phyloP scores from a whole-genome alignment of 2,797 vertebrate genomes.

The Scomberomorus guttatus region DNA sequence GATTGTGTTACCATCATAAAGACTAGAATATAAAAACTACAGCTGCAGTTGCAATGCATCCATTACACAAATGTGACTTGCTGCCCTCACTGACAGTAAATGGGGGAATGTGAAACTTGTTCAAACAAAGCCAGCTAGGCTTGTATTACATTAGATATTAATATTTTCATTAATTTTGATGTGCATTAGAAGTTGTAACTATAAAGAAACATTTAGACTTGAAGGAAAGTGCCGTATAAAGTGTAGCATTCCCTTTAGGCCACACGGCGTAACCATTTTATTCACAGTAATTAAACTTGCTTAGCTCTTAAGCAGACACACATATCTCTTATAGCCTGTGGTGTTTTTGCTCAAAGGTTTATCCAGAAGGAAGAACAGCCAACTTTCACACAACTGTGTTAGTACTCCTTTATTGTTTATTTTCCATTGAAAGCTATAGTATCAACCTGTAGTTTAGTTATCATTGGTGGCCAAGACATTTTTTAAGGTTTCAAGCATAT shows the following conservation, averaged over 20 bases:
- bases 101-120: constrained; percentile 10
- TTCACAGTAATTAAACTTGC: constrained; percentile 79
- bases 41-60: constrained; percentile 6
- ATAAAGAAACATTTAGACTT: constrained; percentile 68
- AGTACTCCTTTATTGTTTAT: constrained; percentile 41
- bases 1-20: constrained; percentile 52
- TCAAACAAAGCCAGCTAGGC: constrained; percentile 31
- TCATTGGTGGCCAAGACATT: neutral
- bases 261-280: constrained; percentile 71
- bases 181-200: constrained; percentile 60
- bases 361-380: constrained; percentile 69
- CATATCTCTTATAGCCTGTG: constrained; percentile 71
- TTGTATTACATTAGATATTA: constrained; percentile 36
- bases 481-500: constrained; percentile 17
- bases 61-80: constrained; percentile 9
- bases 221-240: constrained; percentile 37
- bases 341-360: constrained; percentile 74
- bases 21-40: constrained; percentile 14
- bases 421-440: constrained; percentile 26
- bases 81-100: constrained; percentile 13
- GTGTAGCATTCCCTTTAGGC: constrained; percentile 71
- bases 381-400: constrained; percentile 59
- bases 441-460: constrained; percentile 17
- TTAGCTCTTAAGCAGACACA: constrained; percentile 76
- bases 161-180: constrained; percentile 44